These are phyloP conservation scores for Catagonus wagneri DNA, from an alignment of 2,113 vertebrate species.

Conservation along the genomic window DNA sequence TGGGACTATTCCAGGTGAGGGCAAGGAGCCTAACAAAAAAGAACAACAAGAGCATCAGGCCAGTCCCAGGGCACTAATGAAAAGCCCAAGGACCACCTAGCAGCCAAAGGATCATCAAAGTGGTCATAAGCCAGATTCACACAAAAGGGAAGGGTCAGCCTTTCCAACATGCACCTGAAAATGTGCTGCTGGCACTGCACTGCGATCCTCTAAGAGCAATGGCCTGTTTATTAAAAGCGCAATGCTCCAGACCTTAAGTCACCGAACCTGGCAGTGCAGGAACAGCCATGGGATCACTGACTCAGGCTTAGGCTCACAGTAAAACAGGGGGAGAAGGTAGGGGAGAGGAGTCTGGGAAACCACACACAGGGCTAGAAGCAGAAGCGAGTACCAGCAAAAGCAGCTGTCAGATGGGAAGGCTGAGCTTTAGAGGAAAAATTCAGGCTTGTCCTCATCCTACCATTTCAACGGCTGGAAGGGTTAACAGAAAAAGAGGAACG, in stretches of 20 bases:
- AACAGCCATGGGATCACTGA: not conserved
- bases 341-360: not conserved
- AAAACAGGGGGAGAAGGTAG: not conserved
- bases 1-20: not conserved
- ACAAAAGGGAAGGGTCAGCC: not conserved
- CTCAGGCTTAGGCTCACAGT: not conserved
- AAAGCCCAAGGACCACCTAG: not conserved
- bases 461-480: not conserved
- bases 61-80: not conserved
- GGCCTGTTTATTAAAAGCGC: not conserved
- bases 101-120: not conserved
- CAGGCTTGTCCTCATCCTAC: not conserved
- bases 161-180: not conserved
- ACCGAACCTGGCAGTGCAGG: not conserved
- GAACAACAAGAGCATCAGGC: not conserved
- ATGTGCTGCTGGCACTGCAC: not conserved
- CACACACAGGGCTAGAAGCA: not conserved
- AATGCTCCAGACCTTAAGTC: not conserved
- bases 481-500: not conserved
- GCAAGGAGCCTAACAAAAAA: not conserved
- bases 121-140: not conserved
- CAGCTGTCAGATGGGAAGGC: not conserved
- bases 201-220: not conserved
- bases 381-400: not conserved
- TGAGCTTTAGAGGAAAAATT: not conserved